These are phyloP conservation scores for Mimachlamys varia DNA, from an alignment of 2,888 invertebrate species.

Conservation along the genomic window DNA sequence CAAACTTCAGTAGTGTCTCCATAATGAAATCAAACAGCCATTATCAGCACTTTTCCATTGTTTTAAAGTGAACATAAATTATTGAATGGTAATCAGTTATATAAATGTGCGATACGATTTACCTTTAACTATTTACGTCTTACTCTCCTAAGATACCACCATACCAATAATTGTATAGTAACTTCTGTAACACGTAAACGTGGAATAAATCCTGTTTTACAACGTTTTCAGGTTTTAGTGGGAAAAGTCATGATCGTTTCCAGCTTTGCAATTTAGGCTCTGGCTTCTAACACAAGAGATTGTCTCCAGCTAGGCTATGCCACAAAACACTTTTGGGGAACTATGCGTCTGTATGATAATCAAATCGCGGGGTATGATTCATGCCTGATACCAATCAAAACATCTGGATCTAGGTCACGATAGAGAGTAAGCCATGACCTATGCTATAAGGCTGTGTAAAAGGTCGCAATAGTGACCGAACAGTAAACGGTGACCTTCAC, in stretches of 20 bases:
- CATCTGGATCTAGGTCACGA: background rate
- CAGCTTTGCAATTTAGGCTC: background rate
- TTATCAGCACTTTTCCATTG: too few relatives aligned
- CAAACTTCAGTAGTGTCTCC: too few relatives aligned
- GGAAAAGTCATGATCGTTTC: background rate
- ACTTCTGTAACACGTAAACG: background rate
- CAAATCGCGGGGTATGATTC: background rate
- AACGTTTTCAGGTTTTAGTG: background rate
- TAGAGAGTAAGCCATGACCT: background rate
- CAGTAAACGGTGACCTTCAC: too few relatives aligned
- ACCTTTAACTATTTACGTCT: too few relatives aligned
- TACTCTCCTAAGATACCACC: too few relatives aligned
- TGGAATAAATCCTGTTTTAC: background rate
- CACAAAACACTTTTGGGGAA: background rate
- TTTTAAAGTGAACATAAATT: too few relatives aligned
- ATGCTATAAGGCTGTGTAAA: background rate
- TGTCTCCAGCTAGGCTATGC: background rate
- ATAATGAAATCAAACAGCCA: too few relatives aligned
- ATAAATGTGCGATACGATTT: too few relatives aligned
- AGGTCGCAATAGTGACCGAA: too few relatives aligned
- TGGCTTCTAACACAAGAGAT: conserved; percentile 12
- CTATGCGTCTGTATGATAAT: background rate
- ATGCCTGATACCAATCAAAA: background rate
- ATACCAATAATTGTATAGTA: too few relatives aligned
- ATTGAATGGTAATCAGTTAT: too few relatives aligned